Evolutionary conservation across 64 coral and sea anemone genomes (phyloP), one percentile per base, ranked within the genome.

Genomic region (Astreopora myriophthalma): DNA sequence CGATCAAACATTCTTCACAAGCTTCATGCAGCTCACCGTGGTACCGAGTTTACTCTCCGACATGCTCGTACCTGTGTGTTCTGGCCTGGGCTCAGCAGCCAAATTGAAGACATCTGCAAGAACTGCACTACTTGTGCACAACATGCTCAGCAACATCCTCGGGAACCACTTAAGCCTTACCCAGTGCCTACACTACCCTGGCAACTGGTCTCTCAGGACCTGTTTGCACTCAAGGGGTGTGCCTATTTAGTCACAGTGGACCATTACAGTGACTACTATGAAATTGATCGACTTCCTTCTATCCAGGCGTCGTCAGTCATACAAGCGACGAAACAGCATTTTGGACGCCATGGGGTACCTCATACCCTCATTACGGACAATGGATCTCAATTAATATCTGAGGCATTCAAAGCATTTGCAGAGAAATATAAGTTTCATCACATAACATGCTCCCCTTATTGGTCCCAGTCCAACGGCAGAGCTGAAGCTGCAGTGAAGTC

Each of bases 191-290:
- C 33, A 10, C 28, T 80, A 80, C 77, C 77, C 25, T 80, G 77
- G 14, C 46, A 80, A 14, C 20, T n/a, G n/a, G n/a, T n/a, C n/a
- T n/a, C n/a, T n/a, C n/a, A n/a, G n/a, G n/a, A n/a, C n/a, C n/a
- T n/a, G 2, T 75, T 75, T 75, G 72, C 28, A 37, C 72, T 75
- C 24, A 75, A 75, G 17, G 72, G 72, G 0, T 31, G 19, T 17
- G 29, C 31, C 16, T 75, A 75, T 31, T 37, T 75, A 31, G 2
- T 75, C 10, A 94, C n/a, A n/a, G n/a, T n/a, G n/a, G n/a, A n/a
- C n/a, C n/a, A n/a, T n/a, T n/a, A n/a, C n/a, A n/a, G n/a, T 69
- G 83, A 93, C 30, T 93, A 86, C 34, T 87, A 89, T 37, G 75
- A 94, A 51, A 10, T 94, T 70, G 92, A 94, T 63, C 85, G 27